Conservation (phyloP, 1,140 invertebrate genomes). For the Apis dorsata region DNA sequence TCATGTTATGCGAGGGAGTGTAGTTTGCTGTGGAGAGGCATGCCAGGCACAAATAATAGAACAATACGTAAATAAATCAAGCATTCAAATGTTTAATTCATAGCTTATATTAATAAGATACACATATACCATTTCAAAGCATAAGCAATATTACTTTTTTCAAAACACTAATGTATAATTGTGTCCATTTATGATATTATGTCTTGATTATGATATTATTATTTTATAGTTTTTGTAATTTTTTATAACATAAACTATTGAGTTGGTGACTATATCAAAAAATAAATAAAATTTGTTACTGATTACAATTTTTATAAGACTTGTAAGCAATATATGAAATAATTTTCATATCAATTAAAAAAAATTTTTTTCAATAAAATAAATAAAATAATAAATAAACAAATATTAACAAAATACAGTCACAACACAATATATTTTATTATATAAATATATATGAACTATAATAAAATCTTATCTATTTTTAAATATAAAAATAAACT, state of each 20-base stretch:
- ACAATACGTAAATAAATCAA: slow-evolving; percentile 48
- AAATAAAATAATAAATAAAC: no score
- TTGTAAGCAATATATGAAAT: background rate
- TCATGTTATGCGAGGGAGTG: slow-evolving; percentile 68
- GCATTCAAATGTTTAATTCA: slow-evolving; percentile 14
- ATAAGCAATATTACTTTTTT: slow-evolving; percentile 65
- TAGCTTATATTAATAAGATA: background rate
- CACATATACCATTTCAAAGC: slow-evolving; percentile 66
- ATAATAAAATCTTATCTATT: slow-evolving; percentile 7
- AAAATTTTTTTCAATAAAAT: background rate
- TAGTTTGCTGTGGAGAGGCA: slow-evolving; percentile 76
- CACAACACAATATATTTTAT: background rate
- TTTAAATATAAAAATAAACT: background rate
- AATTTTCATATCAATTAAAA: slow-evolving; percentile 1
- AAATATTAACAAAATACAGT: background rate
- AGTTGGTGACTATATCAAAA: slow-evolving; percentile 23
- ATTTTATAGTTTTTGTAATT: slow-evolving; percentile 3
- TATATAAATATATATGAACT: slow-evolving; percentile 26
- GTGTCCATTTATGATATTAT: slow-evolving; percentile 70
- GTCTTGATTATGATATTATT: slow-evolving; percentile 29
- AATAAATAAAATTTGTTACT: slow-evolving; percentile 4
- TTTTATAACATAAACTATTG: slow-evolving; percentile 23
- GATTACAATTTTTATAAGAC: background rate
- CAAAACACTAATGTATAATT: slow-evolving; percentile 76
- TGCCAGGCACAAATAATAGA: slow-evolving; percentile 58